phyloP scores from a whole-genome alignment of 1,140 invertebrate genomes.

The Pachyrhynchus sulphureomaculatus region DNA sequence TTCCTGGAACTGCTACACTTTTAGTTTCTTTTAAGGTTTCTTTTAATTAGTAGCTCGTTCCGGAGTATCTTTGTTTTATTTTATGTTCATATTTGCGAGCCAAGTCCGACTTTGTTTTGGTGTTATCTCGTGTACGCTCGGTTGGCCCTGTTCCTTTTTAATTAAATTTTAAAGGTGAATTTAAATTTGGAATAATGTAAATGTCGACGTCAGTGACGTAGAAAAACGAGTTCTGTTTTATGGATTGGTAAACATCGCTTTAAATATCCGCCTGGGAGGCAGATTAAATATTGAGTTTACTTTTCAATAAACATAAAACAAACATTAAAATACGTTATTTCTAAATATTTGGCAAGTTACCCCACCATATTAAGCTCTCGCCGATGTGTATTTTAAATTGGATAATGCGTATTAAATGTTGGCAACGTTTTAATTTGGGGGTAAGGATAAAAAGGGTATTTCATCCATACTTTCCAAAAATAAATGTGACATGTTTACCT shows the following conservation, averaged over 20 bases:
- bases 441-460: no score
- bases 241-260: constrained; percentile 2
- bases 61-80: constrained; percentile 1
- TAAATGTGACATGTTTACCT: no score
- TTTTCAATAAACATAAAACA: no score
- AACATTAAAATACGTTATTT: no score
- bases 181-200: constrained; percentile 8
- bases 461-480: no score
- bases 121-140: constrained; percentile 10
- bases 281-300: no score
- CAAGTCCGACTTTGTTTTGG: constrained; percentile 7
- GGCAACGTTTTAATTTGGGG: no score
- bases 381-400: no score
- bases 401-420: no score
- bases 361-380: no score
- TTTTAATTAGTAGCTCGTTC: constrained; percentile 15
- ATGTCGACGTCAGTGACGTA: neutral
- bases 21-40: constrained; percentile 1
- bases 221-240: neutral
- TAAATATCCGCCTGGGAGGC: no score
- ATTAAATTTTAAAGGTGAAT: constrained; percentile 19
- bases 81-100: constrained; percentile 8
- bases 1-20: neutral
- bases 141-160: constrained; percentile 6
- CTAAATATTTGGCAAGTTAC: no score